phyloP scores from a whole-genome alignment of 1,140 invertebrate genomes.

The Nymphalis io region DNA sequence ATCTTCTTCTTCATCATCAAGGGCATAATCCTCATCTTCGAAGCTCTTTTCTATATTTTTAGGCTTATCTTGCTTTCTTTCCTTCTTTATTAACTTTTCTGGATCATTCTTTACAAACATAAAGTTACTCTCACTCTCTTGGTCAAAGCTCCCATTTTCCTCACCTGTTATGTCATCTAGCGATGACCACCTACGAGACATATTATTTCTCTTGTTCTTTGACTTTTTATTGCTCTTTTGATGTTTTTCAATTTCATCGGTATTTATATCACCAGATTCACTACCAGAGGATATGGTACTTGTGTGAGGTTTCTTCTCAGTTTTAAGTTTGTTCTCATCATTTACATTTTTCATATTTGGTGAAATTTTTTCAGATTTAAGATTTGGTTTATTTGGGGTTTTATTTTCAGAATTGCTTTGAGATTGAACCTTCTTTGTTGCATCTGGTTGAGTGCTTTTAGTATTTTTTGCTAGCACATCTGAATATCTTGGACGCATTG shows the following conservation, averaged over 20 bases:
- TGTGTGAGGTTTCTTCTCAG: conserved; percentile 56
- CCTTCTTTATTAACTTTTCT: conserved; percentile 66
- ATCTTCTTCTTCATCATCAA: conserved; percentile 56
- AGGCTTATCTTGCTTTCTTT: conserved; percentile 60
- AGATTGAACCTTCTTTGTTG: conserved; percentile 53
- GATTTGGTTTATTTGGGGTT: conserved; percentile 70
- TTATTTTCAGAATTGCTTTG: conserved; percentile 60
- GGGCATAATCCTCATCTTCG: conserved; percentile 51
- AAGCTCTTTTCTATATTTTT: conserved; percentile 59
- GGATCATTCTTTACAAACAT: conserved; percentile 67
- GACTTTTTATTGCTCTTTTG: conserved; percentile 76
- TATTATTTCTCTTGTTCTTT: conserved; percentile 76
- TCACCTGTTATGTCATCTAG: conserved; percentile 81
- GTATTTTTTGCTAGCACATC: conserved; percentile 89
- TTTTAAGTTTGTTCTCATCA: conserved; percentile 75
- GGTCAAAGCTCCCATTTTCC: conserved; percentile 56
- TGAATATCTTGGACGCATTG: conserved; percentile 91
- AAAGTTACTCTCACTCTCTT: conserved; percentile 71
- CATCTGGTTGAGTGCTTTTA: conserved; percentile 60
- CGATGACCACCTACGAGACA: conserved; percentile 82
- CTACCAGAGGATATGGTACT: conserved; percentile 75
- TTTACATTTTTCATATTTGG: conserved; percentile 59
- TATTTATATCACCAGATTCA: conserved; percentile 76
- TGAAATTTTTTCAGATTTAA: conserved; percentile 61
- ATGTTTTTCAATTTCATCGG: conserved; percentile 66